These are phyloP conservation scores for Forbesichthys papilliferus DNA, from an alignment of 2,113 vertebrate species.

Conservation along the genomic window DNA sequence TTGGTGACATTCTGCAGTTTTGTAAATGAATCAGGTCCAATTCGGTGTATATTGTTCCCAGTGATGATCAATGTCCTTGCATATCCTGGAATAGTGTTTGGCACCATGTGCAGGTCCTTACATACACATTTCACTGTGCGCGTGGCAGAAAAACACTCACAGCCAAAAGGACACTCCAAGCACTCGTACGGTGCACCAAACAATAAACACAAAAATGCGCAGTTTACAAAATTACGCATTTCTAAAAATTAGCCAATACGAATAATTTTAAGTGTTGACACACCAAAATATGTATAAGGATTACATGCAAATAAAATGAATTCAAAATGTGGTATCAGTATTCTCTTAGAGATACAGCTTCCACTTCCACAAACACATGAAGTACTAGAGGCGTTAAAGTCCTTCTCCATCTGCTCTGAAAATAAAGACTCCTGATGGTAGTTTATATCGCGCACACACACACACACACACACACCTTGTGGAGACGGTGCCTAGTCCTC, in stretches of 20 bases:
- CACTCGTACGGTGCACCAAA: slow-evolving; percentile 48
- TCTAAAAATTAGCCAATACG: slow-evolving; percentile 15
- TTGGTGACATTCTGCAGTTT: slow-evolving; percentile 71
- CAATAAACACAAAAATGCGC: slow-evolving; percentile 56
- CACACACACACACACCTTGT: slow-evolving; percentile 23
- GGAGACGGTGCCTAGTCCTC: slow-evolving; percentile 49
- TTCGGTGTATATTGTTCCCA: slow-evolving; percentile 68
- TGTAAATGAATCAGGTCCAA: slow-evolving; percentile 67
- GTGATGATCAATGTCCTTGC: slow-evolving; percentile 71
- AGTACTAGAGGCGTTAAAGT: slow-evolving; percentile 26
- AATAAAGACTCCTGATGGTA: slow-evolving; percentile 61
- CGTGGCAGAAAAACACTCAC: slow-evolving; percentile 73
- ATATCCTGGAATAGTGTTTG: slow-evolving; percentile 67
- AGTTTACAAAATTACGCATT: slow-evolving; percentile 56
- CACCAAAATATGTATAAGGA: slow-evolving; percentile 2
- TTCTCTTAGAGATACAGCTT: slow-evolving; percentile 8
- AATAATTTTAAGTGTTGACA: background rate
- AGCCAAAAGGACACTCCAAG: slow-evolving; percentile 71
- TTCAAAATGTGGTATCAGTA: background rate
- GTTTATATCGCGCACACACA: slow-evolving; percentile 50
- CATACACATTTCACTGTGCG: slow-evolving; percentile 75
- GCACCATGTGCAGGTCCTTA: slow-evolving; percentile 63
- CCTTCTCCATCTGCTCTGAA: slow-evolving; percentile 47
- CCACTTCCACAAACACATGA: slow-evolving; percentile 8
- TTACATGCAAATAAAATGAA: background rate